phyloP scores from a whole-genome alignment of 2,797 vertebrate species.

The Coendou prehensilis region DNA sequence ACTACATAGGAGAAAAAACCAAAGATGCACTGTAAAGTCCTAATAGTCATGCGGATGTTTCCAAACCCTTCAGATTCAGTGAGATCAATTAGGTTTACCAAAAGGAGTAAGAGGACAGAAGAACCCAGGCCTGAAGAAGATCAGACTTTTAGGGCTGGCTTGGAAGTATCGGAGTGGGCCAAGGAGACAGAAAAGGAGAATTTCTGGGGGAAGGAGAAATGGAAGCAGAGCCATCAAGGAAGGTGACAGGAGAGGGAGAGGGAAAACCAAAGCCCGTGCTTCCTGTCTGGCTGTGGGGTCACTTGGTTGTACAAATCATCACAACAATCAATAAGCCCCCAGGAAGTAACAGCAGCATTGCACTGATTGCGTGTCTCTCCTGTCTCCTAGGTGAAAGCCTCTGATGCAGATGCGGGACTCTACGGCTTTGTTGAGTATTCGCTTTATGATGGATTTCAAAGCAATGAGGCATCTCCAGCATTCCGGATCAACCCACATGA shows the following conservation, averaged over 20 bases:
- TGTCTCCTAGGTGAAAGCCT: conserved; percentile 92
- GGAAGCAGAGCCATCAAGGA: not conserved
- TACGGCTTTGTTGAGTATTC: conserved; percentile 93
- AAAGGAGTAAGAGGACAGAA: not conserved
- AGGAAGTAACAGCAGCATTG: not conserved
- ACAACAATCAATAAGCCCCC: not conserved
- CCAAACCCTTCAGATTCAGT: not conserved
- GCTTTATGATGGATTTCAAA: conserved; percentile 93
- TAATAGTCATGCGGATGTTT: not conserved
- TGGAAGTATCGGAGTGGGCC: not conserved
- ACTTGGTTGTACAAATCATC: not conserved
- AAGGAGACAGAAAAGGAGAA: not conserved
- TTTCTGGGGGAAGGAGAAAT: not conserved
- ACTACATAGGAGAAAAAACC: not conserved
- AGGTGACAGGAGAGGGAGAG: not conserved
- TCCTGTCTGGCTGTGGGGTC: not conserved
- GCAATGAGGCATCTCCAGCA: conserved; percentile 90
- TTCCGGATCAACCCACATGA: conserved; percentile 92
- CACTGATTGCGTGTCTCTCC: not conserved
- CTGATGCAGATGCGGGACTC: conserved; percentile 92
- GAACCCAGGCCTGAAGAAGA: not conserved
- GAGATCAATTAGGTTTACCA: not conserved
- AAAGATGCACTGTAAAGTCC: not conserved
- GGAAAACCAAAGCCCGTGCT: not conserved
- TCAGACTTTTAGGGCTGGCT: not conserved